These are phyloP conservation scores for Neostethus bicornis DNA, from an alignment of 2,797 vertebrate species.

Conservation along the genomic window DNA sequence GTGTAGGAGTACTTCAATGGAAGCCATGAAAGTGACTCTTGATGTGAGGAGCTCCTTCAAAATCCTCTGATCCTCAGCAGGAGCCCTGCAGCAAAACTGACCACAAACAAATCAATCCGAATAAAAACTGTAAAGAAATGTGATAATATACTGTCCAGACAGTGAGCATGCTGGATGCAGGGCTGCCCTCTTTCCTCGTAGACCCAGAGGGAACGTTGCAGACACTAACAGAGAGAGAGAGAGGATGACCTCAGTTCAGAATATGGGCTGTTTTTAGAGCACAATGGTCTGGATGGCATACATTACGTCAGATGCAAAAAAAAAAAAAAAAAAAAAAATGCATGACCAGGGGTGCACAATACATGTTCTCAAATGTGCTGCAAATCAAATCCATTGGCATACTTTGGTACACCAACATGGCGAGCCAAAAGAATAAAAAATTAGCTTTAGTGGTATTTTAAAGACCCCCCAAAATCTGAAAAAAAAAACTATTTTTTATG, in stretches of 20 bases:
- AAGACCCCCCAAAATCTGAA: no score
- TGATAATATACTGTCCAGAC: constrained; percentile 27
- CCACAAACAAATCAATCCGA: constrained; percentile 28
- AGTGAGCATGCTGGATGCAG: constrained; percentile 27
- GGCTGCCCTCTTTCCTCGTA: constrained; percentile 19
- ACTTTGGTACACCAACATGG: no score
- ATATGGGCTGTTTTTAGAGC: neutral
- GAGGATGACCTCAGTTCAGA: neutral
- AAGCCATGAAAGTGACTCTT: constrained; percentile 44
- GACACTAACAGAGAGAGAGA: neutral
- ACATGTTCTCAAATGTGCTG: no score
- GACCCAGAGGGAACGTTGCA: constrained; percentile 23
- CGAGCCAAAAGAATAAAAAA: no score
- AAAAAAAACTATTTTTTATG: no score
- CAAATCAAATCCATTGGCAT: no score
- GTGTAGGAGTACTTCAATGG: constrained; percentile 22
- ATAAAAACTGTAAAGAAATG: constrained; percentile 27
- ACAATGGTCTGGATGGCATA: neutral
- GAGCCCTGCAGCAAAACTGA: constrained; percentile 42
- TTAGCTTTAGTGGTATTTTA: no score
- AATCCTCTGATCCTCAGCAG: constrained; percentile 38
- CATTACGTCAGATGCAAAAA: constrained; percentile 6
- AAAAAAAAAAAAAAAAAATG: neutral
- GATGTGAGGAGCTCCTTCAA: constrained; percentile 21
- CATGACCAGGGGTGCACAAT: constrained; percentile 2